Base-by-base conservation (phyloP, 64 coral and sea anemone genomes). In the Hydrozoanthus tunicans region DNA sequence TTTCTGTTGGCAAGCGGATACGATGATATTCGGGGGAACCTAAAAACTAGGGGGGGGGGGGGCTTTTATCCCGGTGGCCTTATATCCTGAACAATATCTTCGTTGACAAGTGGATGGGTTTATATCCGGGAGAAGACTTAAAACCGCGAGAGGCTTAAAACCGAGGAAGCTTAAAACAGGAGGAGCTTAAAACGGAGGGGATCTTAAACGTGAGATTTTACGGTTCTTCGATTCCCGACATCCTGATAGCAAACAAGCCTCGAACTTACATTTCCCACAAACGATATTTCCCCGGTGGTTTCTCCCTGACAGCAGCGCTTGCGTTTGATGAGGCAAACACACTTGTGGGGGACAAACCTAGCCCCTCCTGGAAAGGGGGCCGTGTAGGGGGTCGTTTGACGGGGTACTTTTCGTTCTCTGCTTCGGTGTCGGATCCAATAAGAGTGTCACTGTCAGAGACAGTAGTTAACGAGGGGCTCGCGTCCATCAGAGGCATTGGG, bases 401-500 rank as follows among this genome's bases (percentile, higher is more conserved):
- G 2, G 15, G 60, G 66, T 62, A 75, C 25, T 57, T 27, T 8
- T 92, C 78, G 2, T 85, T 89, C 26, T 97, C 92, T 8, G 83
- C 81, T 59, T 97, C 95, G 9, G 90, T 89, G 55, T 99, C 97
- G 3, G 94, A 95, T 5, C 90, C 94, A 10, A 90, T 92, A 6
- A 92, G 23, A 58, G 94, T 99, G 15, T 95, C 94, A 77, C 94
- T 99, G 54, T 96, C 97, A 10, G 95, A 96, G 27, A 96, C 92
- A 86, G 97, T 95, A 1, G 94, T 96, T 26, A 99, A 68, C 14
- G 97, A 99, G 5, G 97, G 97, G 58, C 94, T 99, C 7, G 67
- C 97, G 86, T 99, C 94, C 15, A 99, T 85, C 57, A 99, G 10
- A 55, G 97, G 97, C 97, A 99, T 96, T 4, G 97, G 76, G 9